Percentiles rank a stretch among this genome's conserved stretches.
These are phyloP conservation scores for Choloepus hoffmanni DNA, from an alignment of 2,113 vertebrate genomes.

Conservation along the genomic window DNA sequence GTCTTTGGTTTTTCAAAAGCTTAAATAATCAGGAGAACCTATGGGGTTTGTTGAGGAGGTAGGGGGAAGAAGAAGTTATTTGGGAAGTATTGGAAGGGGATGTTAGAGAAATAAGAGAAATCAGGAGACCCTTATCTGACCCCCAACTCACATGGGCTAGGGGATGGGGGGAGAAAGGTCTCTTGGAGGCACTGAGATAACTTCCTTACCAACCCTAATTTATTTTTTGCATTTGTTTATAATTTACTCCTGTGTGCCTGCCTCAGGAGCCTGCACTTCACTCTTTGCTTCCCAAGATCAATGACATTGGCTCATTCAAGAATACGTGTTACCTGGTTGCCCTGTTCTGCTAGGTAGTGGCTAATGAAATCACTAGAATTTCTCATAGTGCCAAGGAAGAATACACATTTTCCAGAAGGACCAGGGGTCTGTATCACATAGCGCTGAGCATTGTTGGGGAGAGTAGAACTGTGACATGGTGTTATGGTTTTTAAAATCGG, in stretches of 20 bases:
- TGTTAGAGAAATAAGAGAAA: background rate
- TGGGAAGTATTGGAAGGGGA: background rate
- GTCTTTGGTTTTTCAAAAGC: slow-evolving; percentile 5
- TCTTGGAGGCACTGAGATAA: background rate
- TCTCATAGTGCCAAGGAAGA: background rate
- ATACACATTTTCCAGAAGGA: background rate
- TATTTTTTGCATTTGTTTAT: background rate
- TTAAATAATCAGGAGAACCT: background rate
- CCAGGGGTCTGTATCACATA: background rate
- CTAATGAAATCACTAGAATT: slow-evolving; percentile 16
- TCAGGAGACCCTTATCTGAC: background rate
- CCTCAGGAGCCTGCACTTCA: background rate
- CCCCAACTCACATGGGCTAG: background rate
- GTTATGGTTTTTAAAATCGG: background rate
- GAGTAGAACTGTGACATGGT: background rate
- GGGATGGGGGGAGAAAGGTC: accelerated
- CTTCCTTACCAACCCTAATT: background rate
- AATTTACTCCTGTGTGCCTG: background rate
- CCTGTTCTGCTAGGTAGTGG: background rate
- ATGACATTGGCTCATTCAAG: background rate
- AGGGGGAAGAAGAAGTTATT: background rate
- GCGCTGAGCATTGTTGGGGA: background rate
- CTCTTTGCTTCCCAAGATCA: background rate
- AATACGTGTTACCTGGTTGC: background rate
- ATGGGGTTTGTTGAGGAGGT: background rate